A percentile compares a stretch with the other conserved stretches of the same genome.
Evolutionary conservation across 2,113 vertebrate genomes (phyloP).

Genomic region (Capreolus pygargus): DNA sequence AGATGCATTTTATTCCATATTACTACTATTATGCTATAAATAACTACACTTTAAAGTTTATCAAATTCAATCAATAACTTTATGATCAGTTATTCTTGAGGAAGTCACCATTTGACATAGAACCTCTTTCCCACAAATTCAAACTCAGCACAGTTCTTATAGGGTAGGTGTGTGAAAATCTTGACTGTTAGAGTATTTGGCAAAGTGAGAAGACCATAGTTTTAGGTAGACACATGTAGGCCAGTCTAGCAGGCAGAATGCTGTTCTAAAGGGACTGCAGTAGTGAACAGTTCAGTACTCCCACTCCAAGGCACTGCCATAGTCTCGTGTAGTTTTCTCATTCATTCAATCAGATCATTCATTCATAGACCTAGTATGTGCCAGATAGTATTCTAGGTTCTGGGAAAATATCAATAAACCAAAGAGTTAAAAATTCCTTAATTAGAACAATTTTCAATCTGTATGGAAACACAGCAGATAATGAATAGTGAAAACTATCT

Average conservation of each 20-base stretch:
- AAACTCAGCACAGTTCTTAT: neutral
- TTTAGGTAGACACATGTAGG: neutral
- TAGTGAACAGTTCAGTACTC: neutral
- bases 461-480: neutral
- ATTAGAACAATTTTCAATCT: neutral
- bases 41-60: neutral
- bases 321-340: neutral
- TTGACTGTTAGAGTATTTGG: neutral
- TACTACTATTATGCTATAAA: neutral
- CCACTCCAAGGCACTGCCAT: neutral
- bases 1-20: neutral
- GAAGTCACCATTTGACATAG: neutral
- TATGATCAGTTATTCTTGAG: neutral
- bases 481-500: neutral
- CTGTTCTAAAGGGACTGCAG: neutral
- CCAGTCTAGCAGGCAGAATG: neutral
- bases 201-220: neutral
- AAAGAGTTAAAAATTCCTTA: neutral
- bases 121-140: neutral
- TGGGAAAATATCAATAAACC: neutral
- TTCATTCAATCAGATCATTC: neutral
- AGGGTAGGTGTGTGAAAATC: neutral
- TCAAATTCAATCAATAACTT: neutral
- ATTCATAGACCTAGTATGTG: neutral
- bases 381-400: neutral